Evolutionary conservation across 2,797 vertebrate species (phyloP), one percentile per base, ranked within the genome.

Genomic region (Tapirus indicus): DNA sequence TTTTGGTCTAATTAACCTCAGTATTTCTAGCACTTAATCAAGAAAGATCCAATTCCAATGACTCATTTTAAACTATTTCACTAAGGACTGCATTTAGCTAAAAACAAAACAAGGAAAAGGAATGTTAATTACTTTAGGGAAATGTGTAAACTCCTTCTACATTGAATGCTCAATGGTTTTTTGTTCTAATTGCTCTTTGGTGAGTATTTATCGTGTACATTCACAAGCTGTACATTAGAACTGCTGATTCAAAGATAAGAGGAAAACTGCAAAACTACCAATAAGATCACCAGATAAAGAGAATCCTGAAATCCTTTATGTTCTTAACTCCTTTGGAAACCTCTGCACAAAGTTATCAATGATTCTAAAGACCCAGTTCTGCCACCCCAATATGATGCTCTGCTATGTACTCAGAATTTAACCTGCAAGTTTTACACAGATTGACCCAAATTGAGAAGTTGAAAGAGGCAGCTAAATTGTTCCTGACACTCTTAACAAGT

Each of bases 51-150:
- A 18, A 96, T 95, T 97, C 78, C 74, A 95, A 58, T 0, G 12
- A 94, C 29, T 93, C 69, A 66, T 78, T 98, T 98, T 96, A 97
- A 97, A 95, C n/a, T 91, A 41, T 94, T 97, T 94, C 52, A 91
- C 49, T 95, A 95, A 95, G 38, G 56, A 54, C 49, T 91, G 38
- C 66, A 97, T 98, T 95, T 91, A 97, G 97, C 97, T 97, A 88
- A 98, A 86, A 92, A 87, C 10, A 94, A 97, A 94, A 92, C 35
- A 95, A 97, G 93, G 69, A 93, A 96, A 91, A 85, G 89, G 52
- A 41, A 84, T 97, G 92, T 68, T 98, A 98, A 98, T 97, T 97
- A 96, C 89, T 96, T 97, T 89, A 71, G 93, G 91, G 93, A 56
- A 49, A 97, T 90, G 74, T 90, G 41, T 92, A 96, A 66, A n/a